Percentiles rank a stretch among this genome's conserved stretches.
Conservation (phyloP, 1,140 invertebrate genomes). For the Neodiprion fabricii region DNA sequence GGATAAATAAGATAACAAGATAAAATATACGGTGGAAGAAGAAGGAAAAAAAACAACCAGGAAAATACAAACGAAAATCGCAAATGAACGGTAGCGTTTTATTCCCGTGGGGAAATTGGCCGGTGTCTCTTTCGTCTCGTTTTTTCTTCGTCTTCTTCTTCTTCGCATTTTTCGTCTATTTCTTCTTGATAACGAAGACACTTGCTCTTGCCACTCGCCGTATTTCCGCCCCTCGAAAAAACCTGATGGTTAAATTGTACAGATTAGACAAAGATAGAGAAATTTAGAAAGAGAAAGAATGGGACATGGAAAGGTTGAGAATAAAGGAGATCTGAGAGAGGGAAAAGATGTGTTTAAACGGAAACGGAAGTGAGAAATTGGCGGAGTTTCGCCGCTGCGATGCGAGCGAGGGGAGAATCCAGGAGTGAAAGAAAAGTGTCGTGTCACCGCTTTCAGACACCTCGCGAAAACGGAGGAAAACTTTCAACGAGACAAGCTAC, state of each 20-base stretch:
- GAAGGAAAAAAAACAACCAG: background rate
- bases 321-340: background rate
- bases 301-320: slow-evolving; percentile 24
- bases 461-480: slow-evolving; percentile 22
- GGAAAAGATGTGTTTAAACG: background rate
- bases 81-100: background rate
- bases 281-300: slow-evolving; percentile 6
- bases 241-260: background rate
- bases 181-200: background rate
- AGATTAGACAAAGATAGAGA: background rate
- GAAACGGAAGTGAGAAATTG: slow-evolving; percentile 21
- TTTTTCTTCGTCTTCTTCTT: no score
- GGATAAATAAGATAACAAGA: slow-evolving; percentile 2
- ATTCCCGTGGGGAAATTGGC: background rate
- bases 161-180: no score
- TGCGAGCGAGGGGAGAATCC: no score
- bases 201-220: background rate
- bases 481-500: no score
- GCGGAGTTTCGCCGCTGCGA: background rate
- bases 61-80: slow-evolving; percentile 4
- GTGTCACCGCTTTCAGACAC: background rate
- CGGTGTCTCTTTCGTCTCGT: background rate
- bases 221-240: background rate
- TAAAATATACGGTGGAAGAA: background rate
- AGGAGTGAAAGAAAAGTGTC: no score